Conservation (phyloP, 2,888 invertebrate genomes). For the Halictus ligatus region DNA sequence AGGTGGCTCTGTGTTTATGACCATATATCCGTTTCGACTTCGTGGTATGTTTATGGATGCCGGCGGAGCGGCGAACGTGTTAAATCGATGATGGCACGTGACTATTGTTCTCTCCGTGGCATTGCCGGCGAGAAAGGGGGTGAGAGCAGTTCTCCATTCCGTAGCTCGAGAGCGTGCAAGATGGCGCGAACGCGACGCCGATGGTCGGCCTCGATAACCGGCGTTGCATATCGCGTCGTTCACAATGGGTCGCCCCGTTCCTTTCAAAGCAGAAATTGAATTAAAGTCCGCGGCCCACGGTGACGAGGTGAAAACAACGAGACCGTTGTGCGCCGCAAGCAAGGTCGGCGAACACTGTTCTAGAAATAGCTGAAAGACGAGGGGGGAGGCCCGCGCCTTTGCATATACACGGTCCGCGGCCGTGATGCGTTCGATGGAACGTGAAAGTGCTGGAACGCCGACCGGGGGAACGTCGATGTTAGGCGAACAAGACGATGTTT, state of each 20-base stretch:
- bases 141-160: not conserved
- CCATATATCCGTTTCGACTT: not conserved
- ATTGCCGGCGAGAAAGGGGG: not conserved
- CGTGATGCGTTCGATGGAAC: slow-evolving; percentile 15
- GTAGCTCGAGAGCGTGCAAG: slow-evolving; percentile 36
- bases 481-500: slow-evolving; percentile 9
- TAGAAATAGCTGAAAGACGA: slow-evolving; percentile 16
- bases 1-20: not conserved
- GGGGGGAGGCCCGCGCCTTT: slow-evolving; percentile 16
- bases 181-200: slow-evolving; percentile 35
- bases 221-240: slow-evolving; percentile 24
- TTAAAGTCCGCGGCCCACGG: slow-evolving; percentile 4
- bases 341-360: slow-evolving; percentile 35
- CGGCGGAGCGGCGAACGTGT: slow-evolving; percentile 13
- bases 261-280: slow-evolving; percentile 17
- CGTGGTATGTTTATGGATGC: slow-evolving; percentile 1
- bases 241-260: slow-evolving; percentile 11
- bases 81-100: not conserved
- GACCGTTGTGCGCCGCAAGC: slow-evolving; percentile 7
- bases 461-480: not conserved
- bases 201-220: slow-evolving; percentile 30
- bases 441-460: slow-evolving; percentile 18
- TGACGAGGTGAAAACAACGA: slow-evolving; percentile 16
- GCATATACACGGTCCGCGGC: slow-evolving; percentile 4
- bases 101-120: not conserved